Evolutionary conservation across 2,888 invertebrate genomes (phyloP).

Genomic region (Julus scandinavius): DNA sequence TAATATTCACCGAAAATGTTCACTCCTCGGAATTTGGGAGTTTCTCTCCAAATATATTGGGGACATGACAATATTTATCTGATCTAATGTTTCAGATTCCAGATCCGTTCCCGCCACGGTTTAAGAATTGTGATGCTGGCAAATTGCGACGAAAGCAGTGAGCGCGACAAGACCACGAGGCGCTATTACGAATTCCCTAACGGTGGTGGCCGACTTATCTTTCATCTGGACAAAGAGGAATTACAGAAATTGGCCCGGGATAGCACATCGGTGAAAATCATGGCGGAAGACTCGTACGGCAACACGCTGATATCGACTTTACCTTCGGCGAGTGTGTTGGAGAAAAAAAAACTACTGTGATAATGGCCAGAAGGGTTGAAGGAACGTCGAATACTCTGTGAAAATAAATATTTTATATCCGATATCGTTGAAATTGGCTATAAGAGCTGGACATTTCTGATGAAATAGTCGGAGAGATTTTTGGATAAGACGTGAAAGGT

Average conservation of each 20-base stretch:
- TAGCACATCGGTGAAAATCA: neutral
- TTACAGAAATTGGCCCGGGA: neutral
- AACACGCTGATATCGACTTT: neutral
- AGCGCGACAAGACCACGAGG: neutral
- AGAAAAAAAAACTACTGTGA: neutral
- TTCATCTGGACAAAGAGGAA: neutral
- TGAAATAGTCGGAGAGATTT: too few species aligned
- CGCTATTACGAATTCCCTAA: constrained; percentile 46
- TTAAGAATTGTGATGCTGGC: constrained; percentile 50
- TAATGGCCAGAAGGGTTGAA: too few species aligned
- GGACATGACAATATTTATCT: neutral
- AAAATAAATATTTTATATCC: too few species aligned
- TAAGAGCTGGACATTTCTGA: too few species aligned
- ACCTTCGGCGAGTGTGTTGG: neutral
- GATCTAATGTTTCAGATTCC: neutral
- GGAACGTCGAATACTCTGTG: too few species aligned
- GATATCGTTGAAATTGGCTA: too few species aligned
- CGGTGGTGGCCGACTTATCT: neutral
- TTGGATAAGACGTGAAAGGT: too few species aligned
- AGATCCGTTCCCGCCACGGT: constrained; percentile 43
- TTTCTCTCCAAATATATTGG: neutral
- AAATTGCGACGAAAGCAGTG: neutral
- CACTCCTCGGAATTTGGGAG: too few species aligned
- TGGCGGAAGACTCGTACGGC: constrained; percentile 48
- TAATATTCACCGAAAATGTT: neutral